These are phyloP conservation scores for Drosophila lacertosa DNA, from an alignment of 1,140 invertebrate species.

Conservation along the genomic window DNA sequence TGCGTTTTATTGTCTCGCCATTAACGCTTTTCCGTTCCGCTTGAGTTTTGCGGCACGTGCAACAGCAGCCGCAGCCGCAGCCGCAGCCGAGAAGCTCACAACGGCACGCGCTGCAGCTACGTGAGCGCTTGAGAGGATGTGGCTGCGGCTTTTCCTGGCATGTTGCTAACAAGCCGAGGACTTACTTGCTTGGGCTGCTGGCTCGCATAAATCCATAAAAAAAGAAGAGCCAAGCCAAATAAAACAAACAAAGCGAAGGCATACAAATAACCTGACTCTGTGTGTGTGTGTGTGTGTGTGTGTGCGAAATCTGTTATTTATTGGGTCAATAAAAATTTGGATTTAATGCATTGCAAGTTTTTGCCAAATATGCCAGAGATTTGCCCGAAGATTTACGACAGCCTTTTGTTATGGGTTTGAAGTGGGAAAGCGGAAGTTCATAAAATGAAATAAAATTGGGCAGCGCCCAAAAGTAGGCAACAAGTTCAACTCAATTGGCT, in stretches of 20 bases:
- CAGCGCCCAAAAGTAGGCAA: constrained; percentile 55
- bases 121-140: constrained; percentile 46
- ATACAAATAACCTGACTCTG: constrained; percentile 23
- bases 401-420: neutral
- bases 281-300: neutral
- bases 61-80: no score
- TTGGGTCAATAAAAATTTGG: constrained; percentile 71
- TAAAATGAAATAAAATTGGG: constrained; percentile 33
- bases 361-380: constrained; percentile 50
- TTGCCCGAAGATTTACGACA: constrained; percentile 36
- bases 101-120: constrained; percentile 54
- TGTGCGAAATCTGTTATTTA: constrained; percentile 74
- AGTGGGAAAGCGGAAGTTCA: constrained; percentile 34
- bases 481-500: constrained; percentile 51
- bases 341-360: constrained; percentile 72
- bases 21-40: constrained; percentile 55
- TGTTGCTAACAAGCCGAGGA: constrained; percentile 40
- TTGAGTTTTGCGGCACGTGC: constrained; percentile 53
- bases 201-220: constrained; percentile 64
- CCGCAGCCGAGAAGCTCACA: no score
- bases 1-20: constrained; percentile 72
- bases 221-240: constrained; percentile 27
- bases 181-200: constrained; percentile 25
- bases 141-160: constrained; percentile 1
- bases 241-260: constrained; percentile 19